These are phyloP conservation scores for Sebastes elongatus DNA, from an alignment of 2,797 vertebrate species.

Conservation along the genomic window DNA sequence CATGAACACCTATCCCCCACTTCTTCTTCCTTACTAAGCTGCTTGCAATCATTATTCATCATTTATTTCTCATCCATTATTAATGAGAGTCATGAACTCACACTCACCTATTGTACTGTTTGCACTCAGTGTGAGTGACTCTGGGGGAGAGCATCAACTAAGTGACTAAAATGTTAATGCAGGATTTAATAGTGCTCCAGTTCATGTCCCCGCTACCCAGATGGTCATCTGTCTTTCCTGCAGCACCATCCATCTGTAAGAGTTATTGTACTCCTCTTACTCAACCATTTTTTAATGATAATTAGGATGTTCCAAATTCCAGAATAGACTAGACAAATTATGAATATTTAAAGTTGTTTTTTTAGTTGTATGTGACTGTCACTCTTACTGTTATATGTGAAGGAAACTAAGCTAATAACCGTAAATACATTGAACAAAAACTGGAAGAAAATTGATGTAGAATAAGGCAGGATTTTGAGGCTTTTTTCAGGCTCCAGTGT, in stretches of 20 bases:
- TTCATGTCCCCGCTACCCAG: constrained; percentile 24
- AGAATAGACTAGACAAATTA: background rate
- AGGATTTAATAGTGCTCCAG: constrained; percentile 37
- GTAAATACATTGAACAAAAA: background rate
- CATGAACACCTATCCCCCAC: constrained; percentile 22
- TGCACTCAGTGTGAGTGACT: constrained; percentile 50
- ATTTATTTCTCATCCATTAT: constrained; percentile 66
- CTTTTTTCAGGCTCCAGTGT: background rate
- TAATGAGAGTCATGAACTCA: constrained; percentile 60
- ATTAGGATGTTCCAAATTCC: background rate
- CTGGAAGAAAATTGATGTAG: background rate
- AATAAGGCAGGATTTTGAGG: background rate
- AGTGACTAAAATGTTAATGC: constrained; percentile 66
- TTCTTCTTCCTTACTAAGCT: constrained; percentile 30
- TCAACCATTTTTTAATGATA: background rate
- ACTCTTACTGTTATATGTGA: background rate
- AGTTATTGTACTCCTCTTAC: background rate
- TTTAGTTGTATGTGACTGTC: background rate
- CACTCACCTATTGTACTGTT: constrained; percentile 59
- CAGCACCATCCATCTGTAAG: background rate
- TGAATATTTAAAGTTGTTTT: background rate
- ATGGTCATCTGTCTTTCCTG: constrained; percentile 23
- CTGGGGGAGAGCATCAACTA: constrained; percentile 29
- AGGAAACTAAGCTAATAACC: background rate
- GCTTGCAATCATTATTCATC: constrained; percentile 59